Base-by-base conservation (phyloP, 2,888 invertebrate species). In the Aleiodes leptofemur region DNA sequence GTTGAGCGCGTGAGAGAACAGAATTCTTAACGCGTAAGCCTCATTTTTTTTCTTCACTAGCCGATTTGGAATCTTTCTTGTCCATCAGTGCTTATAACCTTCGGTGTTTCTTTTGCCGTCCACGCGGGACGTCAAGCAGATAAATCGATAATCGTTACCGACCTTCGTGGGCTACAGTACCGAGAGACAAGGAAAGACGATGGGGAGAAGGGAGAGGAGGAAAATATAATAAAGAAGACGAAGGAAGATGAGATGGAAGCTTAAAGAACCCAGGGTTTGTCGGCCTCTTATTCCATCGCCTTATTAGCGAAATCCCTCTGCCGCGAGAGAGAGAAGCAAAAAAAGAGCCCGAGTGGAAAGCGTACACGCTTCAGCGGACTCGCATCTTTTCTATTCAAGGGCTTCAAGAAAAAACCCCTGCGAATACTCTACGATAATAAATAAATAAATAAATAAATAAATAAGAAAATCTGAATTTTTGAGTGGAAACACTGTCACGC, bases 281-380 rank as follows among this genome's bases (percentile, higher is more conserved):
- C 64, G 73, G 76, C 78, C 51, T 72, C n/a, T 53, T 69, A 53
- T 72, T 70, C 73, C 55, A 72, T 76, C 74, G 82, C 57, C 85
- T 85, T 86, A 84, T 86, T 86, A 85, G 84, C 81, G 70, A 83
- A 84, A 84, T 82, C 82, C 81, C 79, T 74, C 56, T 68, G 76
- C 77, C 76, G 79, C 70, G 71, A 76, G 71, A 76, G 71, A 76
- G 70, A 77, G 70, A 31, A 34, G 34, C 34, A 34, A 34, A 71
- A 76, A 69, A 77, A 51, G 31, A 68, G 51, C 11, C 50, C n/a
- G 29, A 68, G 51, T 51, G 31, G 43, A 43, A 51, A 68, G 53
- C 50, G 31, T 7, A 48, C 48, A 51, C 51, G 68, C 68, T 68
- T 14, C 51, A 68, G 68, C 31, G 53, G 51, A 51, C 14, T 34